A percentile compares a stretch with the other conserved stretches of the same genome.
These are phyloP conservation scores for Scaptomyza reducta DNA, from an alignment of 2,888 invertebrate genomes.

Conservation along the genomic window DNA sequence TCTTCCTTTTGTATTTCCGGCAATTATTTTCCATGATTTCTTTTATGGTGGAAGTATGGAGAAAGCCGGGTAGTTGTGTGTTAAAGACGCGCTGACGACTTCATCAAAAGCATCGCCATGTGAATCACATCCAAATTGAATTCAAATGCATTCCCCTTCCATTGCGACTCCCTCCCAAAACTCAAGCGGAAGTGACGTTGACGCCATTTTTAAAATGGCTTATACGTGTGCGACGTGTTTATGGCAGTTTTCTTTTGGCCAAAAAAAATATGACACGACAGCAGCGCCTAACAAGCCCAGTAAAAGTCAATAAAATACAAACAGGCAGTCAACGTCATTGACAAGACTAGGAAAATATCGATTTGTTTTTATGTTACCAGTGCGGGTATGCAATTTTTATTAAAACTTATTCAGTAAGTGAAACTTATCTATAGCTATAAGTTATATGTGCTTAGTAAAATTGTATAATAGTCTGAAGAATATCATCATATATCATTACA, in stretches of 20 bases:
- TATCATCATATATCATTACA: too few relatives aligned
- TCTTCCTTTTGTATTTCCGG: constrained; percentile 77
- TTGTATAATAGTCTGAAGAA: too few relatives aligned
- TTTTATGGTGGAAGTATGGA: neutral
- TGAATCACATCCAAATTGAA: constrained; percentile 62
- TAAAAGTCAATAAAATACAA: constrained; percentile 56
- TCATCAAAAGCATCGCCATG: constrained; percentile 63
- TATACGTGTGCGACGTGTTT: constrained; percentile 74
- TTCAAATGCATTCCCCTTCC: constrained; percentile 51
- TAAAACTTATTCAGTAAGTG: too few relatives aligned
- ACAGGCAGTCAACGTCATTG: constrained; percentile 14
- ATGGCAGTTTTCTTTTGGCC: constrained; percentile 55
- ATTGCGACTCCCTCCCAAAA: neutral
- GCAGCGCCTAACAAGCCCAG: constrained; percentile 41
- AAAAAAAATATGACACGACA: constrained; percentile 55
- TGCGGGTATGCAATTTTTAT: neutral
- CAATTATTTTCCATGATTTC: constrained; percentile 78
- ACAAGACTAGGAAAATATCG: constrained; percentile 25
- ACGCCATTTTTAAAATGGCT: constrained; percentile 73
- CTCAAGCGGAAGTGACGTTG: constrained; percentile 58
- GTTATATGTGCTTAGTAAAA: too few relatives aligned
- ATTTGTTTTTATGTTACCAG: constrained; percentile 1
- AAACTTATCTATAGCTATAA: too few relatives aligned
- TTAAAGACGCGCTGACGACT: constrained; percentile 61
- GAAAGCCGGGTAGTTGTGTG: neutral